phyloP scores from a whole-genome alignment of 2,797 vertebrate genomes.

The Pteronotus mesoamericanus region DNA sequence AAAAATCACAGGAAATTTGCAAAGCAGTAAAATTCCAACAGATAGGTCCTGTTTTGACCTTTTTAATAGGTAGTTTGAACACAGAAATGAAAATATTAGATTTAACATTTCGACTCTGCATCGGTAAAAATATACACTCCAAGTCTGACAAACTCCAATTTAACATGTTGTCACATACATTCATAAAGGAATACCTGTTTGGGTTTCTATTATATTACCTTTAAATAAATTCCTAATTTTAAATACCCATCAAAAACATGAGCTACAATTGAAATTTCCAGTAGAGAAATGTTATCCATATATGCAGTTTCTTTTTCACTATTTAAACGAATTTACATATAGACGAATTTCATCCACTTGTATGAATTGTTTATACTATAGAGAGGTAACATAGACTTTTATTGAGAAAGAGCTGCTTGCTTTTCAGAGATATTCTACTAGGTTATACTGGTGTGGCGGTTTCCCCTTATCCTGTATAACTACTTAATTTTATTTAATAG shows the following conservation, averaged over 20 bases:
- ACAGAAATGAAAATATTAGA: not conserved
- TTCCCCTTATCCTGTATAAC: not conserved
- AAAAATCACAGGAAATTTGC: not conserved
- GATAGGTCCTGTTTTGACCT: slow-evolving; percentile 21
- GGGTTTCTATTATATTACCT: not conserved
- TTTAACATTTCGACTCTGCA: not conserved
- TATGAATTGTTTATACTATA: not conserved
- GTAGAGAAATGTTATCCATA: not conserved
- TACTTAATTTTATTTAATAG: not conserved
- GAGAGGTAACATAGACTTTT: not conserved
- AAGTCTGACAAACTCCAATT: not conserved
- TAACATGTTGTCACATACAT: not conserved
- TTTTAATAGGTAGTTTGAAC: not conserved
- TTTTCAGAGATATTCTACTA: not conserved
- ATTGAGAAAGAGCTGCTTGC: not conserved
- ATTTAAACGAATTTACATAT: not conserved
- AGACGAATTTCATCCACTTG: not conserved
- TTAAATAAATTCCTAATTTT: not conserved
- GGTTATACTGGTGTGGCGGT: not conserved
- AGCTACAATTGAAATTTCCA: not conserved
- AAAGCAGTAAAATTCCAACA: not conserved
- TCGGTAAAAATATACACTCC: not conserved
- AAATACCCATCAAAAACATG: not conserved
- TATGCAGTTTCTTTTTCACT: not conserved
- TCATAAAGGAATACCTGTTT: not conserved